Evolutionary conservation across 1,140 invertebrate species (phyloP), one percentile per base, ranked within the genome.

Genomic region (Ostrea edulis): DNA sequence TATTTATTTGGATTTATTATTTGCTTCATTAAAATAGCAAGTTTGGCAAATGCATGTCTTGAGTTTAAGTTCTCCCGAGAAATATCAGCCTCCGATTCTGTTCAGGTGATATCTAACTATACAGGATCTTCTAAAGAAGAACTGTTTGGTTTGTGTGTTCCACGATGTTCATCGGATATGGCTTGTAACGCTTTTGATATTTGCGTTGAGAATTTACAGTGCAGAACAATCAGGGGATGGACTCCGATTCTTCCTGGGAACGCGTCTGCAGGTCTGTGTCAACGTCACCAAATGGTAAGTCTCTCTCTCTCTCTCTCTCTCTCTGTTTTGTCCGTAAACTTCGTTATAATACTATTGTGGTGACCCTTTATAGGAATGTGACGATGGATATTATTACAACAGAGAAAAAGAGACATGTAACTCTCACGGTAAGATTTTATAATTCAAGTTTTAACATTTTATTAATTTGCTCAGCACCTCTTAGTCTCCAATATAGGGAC

Each of bases 201-300:
- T 77, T 77, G 68, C 4, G 14, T 11, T 9, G 68, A 25, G 9
- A 62, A n/a, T 62, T 62, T 62, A 62, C 25, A 77, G 68, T 77
- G 68, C 7, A 25, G 68, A 77, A 77, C 68, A 1, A 77, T 77
- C 68, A 77, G 68, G 12, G 68, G 68, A 0, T 77, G 68, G 68
- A 25, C 29, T 25, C 68, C 68, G 68, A 29, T 12, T 12, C 12
- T 14, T 29, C 14, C 68, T 14, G 22, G 14, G 7, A 12, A 25
- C 12, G 11, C 7, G 11, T 9, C 68, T 77, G 68, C 2, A 35
- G 25, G 29, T 77, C 2, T 77, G 12, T 77, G 68, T 29, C 25
- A 29, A 29, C 68, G 68, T 25, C 68, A 77, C 11, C 68, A 77
- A 12, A 77, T 77, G 11, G 68, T 77, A 77, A 77, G 68, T 12